These are phyloP conservation scores for Amiota minor DNA, from an alignment of 2,888 invertebrate species.

Conservation along the genomic window DNA sequence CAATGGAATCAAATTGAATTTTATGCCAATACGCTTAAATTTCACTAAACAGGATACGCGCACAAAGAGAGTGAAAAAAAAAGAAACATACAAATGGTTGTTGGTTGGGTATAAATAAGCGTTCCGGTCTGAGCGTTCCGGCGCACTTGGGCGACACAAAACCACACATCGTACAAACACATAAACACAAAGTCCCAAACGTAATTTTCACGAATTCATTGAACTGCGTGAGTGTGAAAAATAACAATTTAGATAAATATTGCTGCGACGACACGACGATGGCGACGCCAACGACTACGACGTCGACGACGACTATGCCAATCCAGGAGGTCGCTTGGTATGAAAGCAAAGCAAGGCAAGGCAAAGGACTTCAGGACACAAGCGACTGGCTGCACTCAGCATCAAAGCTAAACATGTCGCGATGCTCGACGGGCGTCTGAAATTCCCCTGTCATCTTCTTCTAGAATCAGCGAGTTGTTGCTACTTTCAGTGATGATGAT, in stretches of 20 bases:
- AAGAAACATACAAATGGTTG: background rate
- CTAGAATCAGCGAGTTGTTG: background rate
- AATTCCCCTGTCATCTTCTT: too few species aligned
- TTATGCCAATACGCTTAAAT: conserved; percentile 65
- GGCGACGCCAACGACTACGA: conserved; percentile 2
- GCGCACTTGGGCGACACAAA: conserved; percentile 10
- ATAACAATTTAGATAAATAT: conserved; percentile 74
- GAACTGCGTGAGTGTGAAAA: conserved; percentile 74
- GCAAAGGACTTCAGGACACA: background rate
- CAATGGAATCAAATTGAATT: conserved; percentile 67
- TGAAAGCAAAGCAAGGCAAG: too few species aligned
- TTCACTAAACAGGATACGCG: conserved; percentile 24
- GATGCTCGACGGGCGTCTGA: conserved; percentile 42
- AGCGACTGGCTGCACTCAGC: background rate
- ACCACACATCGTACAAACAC: conserved; percentile 19
- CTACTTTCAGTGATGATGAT: conserved; percentile 10
- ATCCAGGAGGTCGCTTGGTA: conserved; percentile 8
- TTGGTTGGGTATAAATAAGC: background rate
- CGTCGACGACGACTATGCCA: conserved; percentile 44
- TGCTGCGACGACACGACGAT: conserved; percentile 58
- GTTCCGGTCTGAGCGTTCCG: conserved; percentile 24
- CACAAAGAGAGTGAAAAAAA: conserved; percentile 27
- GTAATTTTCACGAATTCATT: conserved; percentile 74
- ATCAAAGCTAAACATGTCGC: conserved; percentile 11
- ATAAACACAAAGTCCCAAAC: conserved; percentile 70